Conservation (phyloP, 1,140 invertebrate species). For the Temnothorax longispinosus region DNA sequence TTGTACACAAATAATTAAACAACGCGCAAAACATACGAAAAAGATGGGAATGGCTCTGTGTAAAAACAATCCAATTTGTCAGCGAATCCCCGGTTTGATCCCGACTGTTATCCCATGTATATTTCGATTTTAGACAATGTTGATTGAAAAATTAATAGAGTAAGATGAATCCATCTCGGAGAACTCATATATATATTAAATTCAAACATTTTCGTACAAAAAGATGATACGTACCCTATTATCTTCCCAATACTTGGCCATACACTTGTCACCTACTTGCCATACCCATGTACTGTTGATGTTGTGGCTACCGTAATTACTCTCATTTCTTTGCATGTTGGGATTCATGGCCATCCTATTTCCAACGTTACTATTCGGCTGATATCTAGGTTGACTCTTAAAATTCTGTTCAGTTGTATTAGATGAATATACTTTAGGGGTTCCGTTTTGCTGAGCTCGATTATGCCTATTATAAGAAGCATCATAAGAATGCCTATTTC, state of each 20-base stretch:
- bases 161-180: neutral
- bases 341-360: slow-evolving; percentile 59
- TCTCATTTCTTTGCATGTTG: slow-evolving; percentile 74
- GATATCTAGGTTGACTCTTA: slow-evolving; percentile 76
- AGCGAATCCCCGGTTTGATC: neutral
- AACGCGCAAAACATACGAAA: neutral
- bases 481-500: slow-evolving; percentile 72
- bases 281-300: slow-evolving; percentile 86
- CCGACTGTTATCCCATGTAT: neutral
- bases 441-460: slow-evolving; percentile 72
- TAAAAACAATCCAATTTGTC: neutral
- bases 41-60: neutral
- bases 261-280: slow-evolving; percentile 92
- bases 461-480: slow-evolving; percentile 75
- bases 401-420: slow-evolving; percentile 78
- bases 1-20: slow-evolving; percentile 48
- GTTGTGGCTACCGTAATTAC: slow-evolving; percentile 73
- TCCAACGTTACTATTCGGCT: slow-evolving; percentile 68
- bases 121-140: neutral
- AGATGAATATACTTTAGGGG: slow-evolving; percentile 66
- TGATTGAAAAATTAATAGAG: neutral
- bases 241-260: slow-evolving; percentile 97
- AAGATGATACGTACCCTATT: slow-evolving; percentile 88
- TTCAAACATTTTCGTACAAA: neutral
- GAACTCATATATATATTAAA: neutral